Percentiles rank a stretch among this genome's conserved stretches.
Evolutionary conservation across 2,113 vertebrate species (phyloP).

Genomic region (Amazona guildingii): DNA sequence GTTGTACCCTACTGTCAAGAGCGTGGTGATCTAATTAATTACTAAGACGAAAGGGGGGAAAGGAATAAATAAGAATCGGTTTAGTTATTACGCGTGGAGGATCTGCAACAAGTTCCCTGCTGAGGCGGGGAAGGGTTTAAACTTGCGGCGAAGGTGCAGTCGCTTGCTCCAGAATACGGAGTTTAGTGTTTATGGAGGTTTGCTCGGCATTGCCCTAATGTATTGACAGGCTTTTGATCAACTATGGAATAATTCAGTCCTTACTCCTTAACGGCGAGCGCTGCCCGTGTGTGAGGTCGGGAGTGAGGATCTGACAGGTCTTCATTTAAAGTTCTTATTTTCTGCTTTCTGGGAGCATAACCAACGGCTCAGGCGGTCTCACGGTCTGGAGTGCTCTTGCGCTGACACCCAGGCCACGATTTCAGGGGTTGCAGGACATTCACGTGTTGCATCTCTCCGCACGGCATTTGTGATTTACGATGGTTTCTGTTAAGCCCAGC

Average conservation of each 20-base stretch:
- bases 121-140: not conserved
- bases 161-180: not conserved
- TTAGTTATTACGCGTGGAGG: not conserved
- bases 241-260: not conserved
- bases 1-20: not conserved
- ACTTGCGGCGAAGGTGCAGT: not conserved
- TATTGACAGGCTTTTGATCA: not conserved
- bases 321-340: not conserved
- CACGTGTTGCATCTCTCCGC: not conserved
- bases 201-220: not conserved
- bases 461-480: not conserved
- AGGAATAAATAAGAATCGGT: not conserved
- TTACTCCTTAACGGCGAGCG: not conserved
- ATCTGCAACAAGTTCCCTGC: slow-evolving; percentile 52
- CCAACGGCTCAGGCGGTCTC: not conserved
- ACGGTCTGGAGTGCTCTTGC: not conserved
- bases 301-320: not conserved
- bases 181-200: not conserved
- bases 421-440: not conserved
- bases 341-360: not conserved
- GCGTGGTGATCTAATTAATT: not conserved
- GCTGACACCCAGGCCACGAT: not conserved
- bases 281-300: not conserved
- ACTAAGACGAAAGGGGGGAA: not conserved
- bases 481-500: not conserved